Conservation (phyloP, 2,113 vertebrate genomes). For the Pomatorhinus ruficollis region DNA sequence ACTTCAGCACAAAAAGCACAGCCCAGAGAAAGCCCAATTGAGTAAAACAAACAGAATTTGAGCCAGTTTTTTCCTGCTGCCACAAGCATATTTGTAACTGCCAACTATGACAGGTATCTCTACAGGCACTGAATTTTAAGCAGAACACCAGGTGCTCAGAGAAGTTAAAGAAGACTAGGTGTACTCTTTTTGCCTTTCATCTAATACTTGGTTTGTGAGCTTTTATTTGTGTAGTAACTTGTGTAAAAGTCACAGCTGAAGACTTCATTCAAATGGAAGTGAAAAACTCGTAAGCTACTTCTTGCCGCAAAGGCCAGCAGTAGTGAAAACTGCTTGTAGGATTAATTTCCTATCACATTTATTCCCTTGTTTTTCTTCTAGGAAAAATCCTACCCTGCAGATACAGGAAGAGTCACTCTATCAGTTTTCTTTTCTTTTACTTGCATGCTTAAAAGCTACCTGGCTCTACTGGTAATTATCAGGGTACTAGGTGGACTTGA, state of each 20-base stretch:
- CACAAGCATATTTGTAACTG: conserved; percentile 31
- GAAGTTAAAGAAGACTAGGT: background rate
- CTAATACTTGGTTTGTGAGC: background rate
- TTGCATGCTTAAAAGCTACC: background rate
- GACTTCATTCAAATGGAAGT: background rate
- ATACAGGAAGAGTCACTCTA: background rate
- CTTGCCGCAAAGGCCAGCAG: background rate
- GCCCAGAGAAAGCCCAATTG: background rate
- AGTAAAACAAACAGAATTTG: background rate
- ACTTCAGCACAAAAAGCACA: background rate
- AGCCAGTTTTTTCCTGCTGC: conserved; percentile 48
- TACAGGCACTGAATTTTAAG: conserved; percentile 17
- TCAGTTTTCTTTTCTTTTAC: background rate
- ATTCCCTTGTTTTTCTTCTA: background rate
- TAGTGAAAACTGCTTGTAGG: background rate
- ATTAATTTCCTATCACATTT: background rate
- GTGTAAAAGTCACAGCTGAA: background rate
- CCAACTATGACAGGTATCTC: conserved; percentile 48
- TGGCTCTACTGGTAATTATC: background rate
- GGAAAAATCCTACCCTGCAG: background rate
- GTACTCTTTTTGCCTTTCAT: background rate
- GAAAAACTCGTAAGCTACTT: background rate
- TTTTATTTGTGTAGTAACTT: background rate
- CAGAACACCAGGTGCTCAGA: background rate
- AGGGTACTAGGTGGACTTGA: background rate